A percentile compares a stretch with the other conserved stretches of the same genome.
Evolutionary conservation across 2,797 vertebrate genomes (phyloP).

Genomic region (Selene dorsalis): DNA sequence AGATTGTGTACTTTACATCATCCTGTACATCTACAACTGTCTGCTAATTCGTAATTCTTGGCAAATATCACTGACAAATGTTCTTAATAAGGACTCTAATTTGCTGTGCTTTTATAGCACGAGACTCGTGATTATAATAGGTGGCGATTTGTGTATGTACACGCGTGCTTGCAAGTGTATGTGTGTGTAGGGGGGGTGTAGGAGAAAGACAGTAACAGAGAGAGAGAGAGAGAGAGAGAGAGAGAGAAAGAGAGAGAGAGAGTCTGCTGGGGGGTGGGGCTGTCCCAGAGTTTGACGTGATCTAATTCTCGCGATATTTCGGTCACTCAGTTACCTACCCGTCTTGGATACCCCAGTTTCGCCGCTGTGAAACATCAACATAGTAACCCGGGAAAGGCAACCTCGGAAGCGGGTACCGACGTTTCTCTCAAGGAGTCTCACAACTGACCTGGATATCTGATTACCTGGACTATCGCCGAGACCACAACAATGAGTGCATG

Average conservation of each 20-base stretch:
- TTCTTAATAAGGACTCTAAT: too few species aligned
- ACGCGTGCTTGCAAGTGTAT: too few species aligned
- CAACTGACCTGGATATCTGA: background rate
- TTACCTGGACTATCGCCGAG: background rate
- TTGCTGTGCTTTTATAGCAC: too few species aligned
- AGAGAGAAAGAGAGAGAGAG: too few species aligned
- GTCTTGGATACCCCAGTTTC: constrained; percentile 76
- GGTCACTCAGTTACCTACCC: constrained; percentile 40
- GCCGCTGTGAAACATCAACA: constrained; percentile 72
- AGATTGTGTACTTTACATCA: background rate
- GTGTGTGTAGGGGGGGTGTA: too few species aligned
- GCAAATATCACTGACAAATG: background rate
- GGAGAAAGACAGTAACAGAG: too few species aligned
- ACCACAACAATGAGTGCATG: constrained; percentile 51
- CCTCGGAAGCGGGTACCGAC: constrained; percentile 54
- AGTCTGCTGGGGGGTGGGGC: background rate
- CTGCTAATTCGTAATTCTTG: background rate
- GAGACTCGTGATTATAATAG: too few species aligned
- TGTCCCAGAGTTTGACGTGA: constrained; percentile 17
- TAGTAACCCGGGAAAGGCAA: constrained; percentile 79
- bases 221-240: too few species aligned
- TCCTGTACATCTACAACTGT: background rate
- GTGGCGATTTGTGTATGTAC: background rate
- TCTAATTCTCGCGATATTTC: constrained; percentile 78
- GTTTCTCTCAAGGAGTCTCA: constrained; percentile 19